phyloP scores from a whole-genome alignment of 2,797 vertebrate genomes.

The Syncerus caffer region DNA sequence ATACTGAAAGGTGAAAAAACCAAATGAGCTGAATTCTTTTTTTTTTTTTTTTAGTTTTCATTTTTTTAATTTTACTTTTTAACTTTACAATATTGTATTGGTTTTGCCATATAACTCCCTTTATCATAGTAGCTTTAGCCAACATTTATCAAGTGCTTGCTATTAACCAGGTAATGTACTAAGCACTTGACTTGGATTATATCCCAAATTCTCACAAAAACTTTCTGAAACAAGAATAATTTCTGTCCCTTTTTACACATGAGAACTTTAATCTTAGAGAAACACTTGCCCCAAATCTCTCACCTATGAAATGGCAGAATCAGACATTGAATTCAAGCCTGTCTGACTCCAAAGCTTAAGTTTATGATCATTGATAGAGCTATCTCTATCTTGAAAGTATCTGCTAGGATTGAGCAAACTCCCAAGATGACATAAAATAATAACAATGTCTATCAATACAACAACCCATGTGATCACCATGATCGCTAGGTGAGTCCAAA shows the following conservation, averaged over 20 bases:
- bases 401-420: not conserved
- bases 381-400: not conserved
- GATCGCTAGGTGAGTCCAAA: not conserved
- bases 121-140: not conserved
- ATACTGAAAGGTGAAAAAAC: not conserved
- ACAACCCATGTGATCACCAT: not conserved
- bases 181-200: not conserved
- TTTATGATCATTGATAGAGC: not conserved
- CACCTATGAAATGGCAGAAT: not conserved
- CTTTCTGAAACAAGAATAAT: not conserved
- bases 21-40: not conserved
- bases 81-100: too few relatives aligned
- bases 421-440: not conserved
- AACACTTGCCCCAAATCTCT: not conserved
- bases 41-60: too few relatives aligned
- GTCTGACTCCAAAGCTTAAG: not conserved
- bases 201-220: not conserved
- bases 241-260: not conserved
- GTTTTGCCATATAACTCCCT: not conserved
- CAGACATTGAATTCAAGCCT: conserved; percentile 12
- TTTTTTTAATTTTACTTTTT: too few relatives aligned
- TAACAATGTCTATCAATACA: not conserved
- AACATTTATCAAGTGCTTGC: not conserved
- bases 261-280: not conserved
- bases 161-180: not conserved